Conservation (phyloP, 2,888 invertebrate genomes). For the Thecocarcelia acutangulata region DNA sequence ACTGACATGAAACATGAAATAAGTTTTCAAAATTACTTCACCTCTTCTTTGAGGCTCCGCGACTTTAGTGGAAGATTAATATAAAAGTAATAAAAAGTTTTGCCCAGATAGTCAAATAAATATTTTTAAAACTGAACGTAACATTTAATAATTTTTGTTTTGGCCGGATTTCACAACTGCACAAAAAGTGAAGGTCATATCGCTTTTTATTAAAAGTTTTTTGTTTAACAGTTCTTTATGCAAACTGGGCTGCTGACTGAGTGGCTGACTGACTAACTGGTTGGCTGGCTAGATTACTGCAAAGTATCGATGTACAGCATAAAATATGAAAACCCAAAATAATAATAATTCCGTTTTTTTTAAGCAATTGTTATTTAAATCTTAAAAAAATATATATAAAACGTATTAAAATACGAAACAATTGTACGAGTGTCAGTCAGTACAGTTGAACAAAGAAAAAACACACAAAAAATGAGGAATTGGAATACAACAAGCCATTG, state of each 20-base stretch:
- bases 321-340: slow-evolving; percentile 34
- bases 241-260: background rate
- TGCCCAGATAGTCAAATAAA: slow-evolving; percentile 11
- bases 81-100: background rate
- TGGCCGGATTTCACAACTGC: background rate
- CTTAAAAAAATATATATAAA: slow-evolving; percentile 5
- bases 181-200: slow-evolving; percentile 63
- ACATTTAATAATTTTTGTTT: slow-evolving; percentile 25
- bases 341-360: slow-evolving; percentile 28
- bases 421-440: slow-evolving; percentile 8
- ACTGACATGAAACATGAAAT: background rate
- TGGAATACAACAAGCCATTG: slow-evolving; percentile 45
- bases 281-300: background rate
- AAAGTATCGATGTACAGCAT: slow-evolving; percentile 8
- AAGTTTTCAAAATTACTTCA: no score
- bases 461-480: background rate
- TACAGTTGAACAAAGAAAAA: background rate
- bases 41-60: no score
- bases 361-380: slow-evolving; percentile 39
- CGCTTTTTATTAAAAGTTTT: slow-evolving; percentile 30
- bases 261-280: background rate
- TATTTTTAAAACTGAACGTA: slow-evolving; percentile 3
- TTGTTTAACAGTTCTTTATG: background rate
- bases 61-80: background rate
- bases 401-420: slow-evolving; percentile 8